phyloP scores from a whole-genome alignment of 1,140 invertebrate species.

The Platyscapa corneri region DNA sequence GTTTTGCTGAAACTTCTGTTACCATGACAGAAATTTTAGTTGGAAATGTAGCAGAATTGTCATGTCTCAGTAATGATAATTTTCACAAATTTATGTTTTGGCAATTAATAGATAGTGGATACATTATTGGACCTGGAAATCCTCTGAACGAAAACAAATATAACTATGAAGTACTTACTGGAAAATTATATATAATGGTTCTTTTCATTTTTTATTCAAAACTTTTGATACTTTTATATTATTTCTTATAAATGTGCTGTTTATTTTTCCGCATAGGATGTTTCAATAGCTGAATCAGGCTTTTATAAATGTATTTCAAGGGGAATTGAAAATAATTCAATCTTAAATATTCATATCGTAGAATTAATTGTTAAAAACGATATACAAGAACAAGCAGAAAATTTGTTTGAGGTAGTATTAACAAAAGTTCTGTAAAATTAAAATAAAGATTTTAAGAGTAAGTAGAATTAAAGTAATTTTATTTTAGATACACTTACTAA shows the following conservation, averaged over 20 bases:
- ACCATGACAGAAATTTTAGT: constrained; percentile 75
- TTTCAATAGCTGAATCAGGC: constrained; percentile 77
- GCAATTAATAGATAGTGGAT: constrained; percentile 76
- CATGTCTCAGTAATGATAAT: constrained; percentile 80
- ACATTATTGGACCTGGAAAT: constrained; percentile 79
- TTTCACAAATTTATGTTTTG: constrained; percentile 81
- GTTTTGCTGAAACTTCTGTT: constrained; percentile 50
- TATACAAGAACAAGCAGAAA: constrained; percentile 67
- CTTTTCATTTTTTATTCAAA: constrained; percentile 52
- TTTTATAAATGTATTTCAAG: constrained; percentile 80
- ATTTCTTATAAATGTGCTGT: constrained; percentile 42
- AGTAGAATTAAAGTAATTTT: constrained; percentile 56
- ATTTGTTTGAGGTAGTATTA: constrained; percentile 74
- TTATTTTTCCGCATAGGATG: constrained; percentile 71
- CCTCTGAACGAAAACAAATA: constrained; percentile 78
- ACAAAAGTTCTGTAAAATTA: constrained; percentile 59
- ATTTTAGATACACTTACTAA: constrained; percentile 66
- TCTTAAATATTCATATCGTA: constrained; percentile 75
- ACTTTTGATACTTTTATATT: not conserved
- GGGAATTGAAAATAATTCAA: constrained; percentile 73
- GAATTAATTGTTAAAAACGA: constrained; percentile 77
- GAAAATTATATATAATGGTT: constrained; percentile 79
- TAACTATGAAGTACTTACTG: constrained; percentile 81
- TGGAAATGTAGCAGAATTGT: constrained; percentile 77
- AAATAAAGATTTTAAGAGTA: not conserved